Conservation (phyloP, 53 echinoderm and acorn worm species). For the Temnopleurus reevesii region DNA sequence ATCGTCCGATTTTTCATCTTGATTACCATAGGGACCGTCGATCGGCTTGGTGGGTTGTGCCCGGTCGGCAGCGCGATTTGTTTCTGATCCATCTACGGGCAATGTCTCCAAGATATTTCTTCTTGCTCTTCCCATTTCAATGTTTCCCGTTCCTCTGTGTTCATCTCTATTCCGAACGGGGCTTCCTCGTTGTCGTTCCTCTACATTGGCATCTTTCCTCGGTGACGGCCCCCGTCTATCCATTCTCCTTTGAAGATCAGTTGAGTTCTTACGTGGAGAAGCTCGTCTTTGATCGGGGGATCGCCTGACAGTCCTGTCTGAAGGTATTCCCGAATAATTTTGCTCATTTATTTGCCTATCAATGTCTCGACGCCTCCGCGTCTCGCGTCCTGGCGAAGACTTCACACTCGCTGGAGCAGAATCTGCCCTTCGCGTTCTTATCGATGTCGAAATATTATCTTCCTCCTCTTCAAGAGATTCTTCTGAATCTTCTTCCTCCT, state of each 20-base stretch:
- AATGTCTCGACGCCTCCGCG: neutral
- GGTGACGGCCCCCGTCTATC: neutral
- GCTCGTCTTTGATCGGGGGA: neutral
- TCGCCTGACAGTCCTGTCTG: neutral
- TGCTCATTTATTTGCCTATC: neutral
- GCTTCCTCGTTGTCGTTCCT: neutral
- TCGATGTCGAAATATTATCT: neutral
- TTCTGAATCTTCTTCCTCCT: neutral
- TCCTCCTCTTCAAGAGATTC: neutral
- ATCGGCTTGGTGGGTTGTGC: neutral
- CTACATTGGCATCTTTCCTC: neutral
- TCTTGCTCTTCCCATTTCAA: neutral
- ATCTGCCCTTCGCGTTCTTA: neutral
- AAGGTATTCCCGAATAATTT: neutral
- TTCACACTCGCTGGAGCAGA: neutral
- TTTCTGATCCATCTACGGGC: neutral
- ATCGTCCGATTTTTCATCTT: neutral
- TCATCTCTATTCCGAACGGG: neutral
- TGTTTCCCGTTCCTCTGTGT: neutral
- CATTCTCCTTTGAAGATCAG: neutral
- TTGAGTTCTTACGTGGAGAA: neutral
- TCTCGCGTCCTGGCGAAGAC: neutral
- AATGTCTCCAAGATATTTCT: constrained; percentile 5
- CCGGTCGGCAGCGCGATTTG: neutral
- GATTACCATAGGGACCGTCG: neutral